A percentile compares a stretch with the other conserved stretches of the same genome.
These are phyloP conservation scores for Trematomus loennbergii DNA, from an alignment of 2,113 vertebrate genomes.

Conservation along the genomic window DNA sequence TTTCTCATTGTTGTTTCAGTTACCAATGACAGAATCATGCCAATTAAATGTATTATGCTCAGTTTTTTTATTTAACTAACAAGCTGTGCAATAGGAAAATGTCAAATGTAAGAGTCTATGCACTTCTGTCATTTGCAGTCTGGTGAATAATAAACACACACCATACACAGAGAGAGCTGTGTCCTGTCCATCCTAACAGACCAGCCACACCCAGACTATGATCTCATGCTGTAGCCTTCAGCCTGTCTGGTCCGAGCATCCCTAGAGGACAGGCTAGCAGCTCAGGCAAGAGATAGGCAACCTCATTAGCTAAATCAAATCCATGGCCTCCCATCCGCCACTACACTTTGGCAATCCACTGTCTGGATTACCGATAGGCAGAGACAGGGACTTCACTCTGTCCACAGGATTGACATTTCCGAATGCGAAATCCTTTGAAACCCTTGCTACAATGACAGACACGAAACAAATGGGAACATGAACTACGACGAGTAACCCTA, in stretches of 20 bases:
- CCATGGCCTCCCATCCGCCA: slow-evolving; percentile 28
- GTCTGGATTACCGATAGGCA: slow-evolving; percentile 31
- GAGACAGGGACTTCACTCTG: slow-evolving; percentile 27
- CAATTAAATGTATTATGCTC: neutral
- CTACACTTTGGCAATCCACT: slow-evolving; percentile 9
- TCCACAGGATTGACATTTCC: slow-evolving; percentile 45
- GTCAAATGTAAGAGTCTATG: slow-evolving; percentile 2
- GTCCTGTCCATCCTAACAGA: slow-evolving; percentile 43
- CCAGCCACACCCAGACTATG: slow-evolving; percentile 78
- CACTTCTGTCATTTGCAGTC: slow-evolving; percentile 1
- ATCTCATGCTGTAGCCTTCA: slow-evolving; percentile 73
- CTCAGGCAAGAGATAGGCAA: slow-evolving; percentile 60
- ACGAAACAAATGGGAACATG: slow-evolving; percentile 44
- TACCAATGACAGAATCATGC: neutral
- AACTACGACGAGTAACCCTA: slow-evolving; percentile 13
- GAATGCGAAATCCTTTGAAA: slow-evolving; percentile 65
- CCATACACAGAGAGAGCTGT: slow-evolving; percentile 45
- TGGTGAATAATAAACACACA: slow-evolving; percentile 26
- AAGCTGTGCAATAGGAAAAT: neutral
- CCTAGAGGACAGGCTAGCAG: slow-evolving; percentile 62
- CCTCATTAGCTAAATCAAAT: slow-evolving; percentile 73
- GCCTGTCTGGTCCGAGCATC: slow-evolving; percentile 63
- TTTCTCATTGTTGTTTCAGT: neutral
- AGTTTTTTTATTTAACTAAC: neutral
- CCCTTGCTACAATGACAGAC: slow-evolving; percentile 24